These are phyloP conservation scores for Machaerirhynchus nigripectus DNA, from an alignment of 2,113 vertebrate species.

Conservation along the genomic window DNA sequence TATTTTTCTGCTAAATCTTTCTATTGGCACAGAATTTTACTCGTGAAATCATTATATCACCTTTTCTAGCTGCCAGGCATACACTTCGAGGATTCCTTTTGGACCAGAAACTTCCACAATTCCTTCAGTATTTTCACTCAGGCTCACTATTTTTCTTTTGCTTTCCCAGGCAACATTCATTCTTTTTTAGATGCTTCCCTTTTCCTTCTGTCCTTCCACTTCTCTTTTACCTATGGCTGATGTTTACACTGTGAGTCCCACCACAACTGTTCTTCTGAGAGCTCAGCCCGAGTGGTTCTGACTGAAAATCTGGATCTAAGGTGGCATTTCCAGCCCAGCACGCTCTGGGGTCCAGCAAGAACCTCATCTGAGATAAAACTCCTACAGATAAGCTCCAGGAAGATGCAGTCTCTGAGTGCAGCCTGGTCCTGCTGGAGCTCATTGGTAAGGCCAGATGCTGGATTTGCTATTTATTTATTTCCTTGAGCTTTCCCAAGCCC, in stretches of 20 bases:
- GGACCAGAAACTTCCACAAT: neutral
- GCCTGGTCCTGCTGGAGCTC: neutral
- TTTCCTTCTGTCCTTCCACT: neutral
- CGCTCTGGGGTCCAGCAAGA: neutral
- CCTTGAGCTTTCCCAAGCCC: neutral
- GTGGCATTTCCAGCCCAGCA: neutral
- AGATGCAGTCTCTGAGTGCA: neutral
- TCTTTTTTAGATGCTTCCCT: neutral
- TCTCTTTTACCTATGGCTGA: neutral
- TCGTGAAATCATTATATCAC: neutral
- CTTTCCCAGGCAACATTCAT: neutral
- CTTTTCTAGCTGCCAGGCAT: neutral
- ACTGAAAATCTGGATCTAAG: neutral
- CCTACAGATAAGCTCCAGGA: neutral
- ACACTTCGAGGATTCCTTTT: neutral
- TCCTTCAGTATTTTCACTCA: neutral
- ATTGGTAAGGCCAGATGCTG: neutral
- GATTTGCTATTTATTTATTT: neutral
- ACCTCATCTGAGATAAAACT: neutral
- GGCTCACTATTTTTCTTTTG: neutral
- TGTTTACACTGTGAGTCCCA: neutral
- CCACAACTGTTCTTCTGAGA: neutral
- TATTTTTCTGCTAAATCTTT: neutral
- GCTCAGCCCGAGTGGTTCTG: neutral
- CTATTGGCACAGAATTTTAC: neutral